Base-by-base conservation (phyloP, 2,113 vertebrate species). In the Gopherus evgoodei region DNA sequence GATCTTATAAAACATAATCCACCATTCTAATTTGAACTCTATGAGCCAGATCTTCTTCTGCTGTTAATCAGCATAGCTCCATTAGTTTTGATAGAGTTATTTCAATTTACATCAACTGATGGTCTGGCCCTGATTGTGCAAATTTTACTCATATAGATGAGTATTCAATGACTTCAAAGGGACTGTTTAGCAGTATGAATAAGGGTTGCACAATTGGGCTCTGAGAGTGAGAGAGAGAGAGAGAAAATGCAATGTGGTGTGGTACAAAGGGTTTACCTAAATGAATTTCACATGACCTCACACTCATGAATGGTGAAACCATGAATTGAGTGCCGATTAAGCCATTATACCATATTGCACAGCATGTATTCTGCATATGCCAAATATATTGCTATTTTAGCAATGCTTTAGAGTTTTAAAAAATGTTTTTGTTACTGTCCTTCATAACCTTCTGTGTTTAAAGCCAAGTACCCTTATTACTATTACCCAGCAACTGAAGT, bases 21-120 rank as follows among this genome's bases (percentile, higher is more conserved):
- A 86, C 38, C 93, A 72, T 83, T 95, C 69, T 93, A 12, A 86
- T 93, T 93, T 92, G 54, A 96, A 79, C 65, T 94, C 87, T n/a
- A 22, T 54, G 0, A 76, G 85, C 11, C 0, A 81, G 49, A 80
- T 82, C n/a, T 81, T 54, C 87, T 88, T 54, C 87, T 88, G 65
- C 11, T 75, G 42, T 79, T 86, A 89, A 8, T 84, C 72, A 92
- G 53, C 90, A 10, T 22, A 84, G 78, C 21, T 57, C 52, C 49
- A 53, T 87, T 86, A 50, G 42, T 69, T 95, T 90, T 57, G 50
- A 93, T 81, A 56, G 44, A 90, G 42, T 42, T 91, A 29, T 79
- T 93, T 91, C 84, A 49, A 17, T 89, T 82, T 72, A 86, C 84
- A 81, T 83, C 52, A 86, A 11, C 29, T 3, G 84, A 90, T 11